Conservation (phyloP, 2,113 vertebrate genomes). For the Protobothrops flavoviridis region DNA sequence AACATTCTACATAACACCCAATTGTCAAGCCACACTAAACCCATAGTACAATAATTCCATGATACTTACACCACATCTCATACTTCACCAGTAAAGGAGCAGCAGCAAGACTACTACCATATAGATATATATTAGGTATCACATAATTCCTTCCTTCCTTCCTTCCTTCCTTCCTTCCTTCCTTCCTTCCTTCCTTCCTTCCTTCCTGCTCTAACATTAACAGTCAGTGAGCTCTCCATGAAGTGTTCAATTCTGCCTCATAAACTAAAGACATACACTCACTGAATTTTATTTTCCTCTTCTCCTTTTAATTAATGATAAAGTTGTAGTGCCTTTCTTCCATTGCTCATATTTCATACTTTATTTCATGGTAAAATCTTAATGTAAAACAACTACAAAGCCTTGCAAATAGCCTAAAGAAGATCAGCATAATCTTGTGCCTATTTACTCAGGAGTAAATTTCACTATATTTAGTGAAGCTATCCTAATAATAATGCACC, state of each 20-base stretch:
- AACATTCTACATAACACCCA: not conserved
- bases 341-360: not conserved
- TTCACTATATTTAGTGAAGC: not conserved
- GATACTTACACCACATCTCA: not conserved
- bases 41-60: not conserved
- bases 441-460: not conserved
- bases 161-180: not conserved
- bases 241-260: not conserved
- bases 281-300: not conserved
- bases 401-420: not conserved
- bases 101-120: not conserved
- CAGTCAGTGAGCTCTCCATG: not conserved
- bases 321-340: not conserved
- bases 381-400: not conserved
- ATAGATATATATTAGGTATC: not conserved
- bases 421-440: not conserved
- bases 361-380: not conserved
- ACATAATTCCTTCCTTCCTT: not conserved
- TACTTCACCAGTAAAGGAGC: not conserved
- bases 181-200: too few relatives aligned
- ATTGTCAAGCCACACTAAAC: not conserved
- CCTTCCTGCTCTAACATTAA: not conserved
- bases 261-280: not conserved
- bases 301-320: not conserved
- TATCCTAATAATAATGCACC: not conserved